Conservation (phyloP, 2,888 invertebrate genomes). For the Tethea ocularis region DNA sequence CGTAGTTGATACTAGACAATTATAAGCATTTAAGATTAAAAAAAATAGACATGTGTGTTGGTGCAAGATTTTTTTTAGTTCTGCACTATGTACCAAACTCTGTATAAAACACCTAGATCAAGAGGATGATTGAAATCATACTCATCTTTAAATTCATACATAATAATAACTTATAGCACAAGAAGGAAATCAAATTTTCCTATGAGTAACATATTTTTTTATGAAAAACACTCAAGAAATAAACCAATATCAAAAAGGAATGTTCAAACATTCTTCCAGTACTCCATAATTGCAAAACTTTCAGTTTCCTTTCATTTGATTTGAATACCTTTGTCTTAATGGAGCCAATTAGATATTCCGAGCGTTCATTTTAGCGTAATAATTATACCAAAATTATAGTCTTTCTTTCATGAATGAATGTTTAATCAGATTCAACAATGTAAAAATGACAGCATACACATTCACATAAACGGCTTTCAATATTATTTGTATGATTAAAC, state of each 20-base stretch:
- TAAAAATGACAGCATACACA: too few species aligned
- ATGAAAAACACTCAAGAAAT: not conserved
- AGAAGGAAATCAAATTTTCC: not conserved
- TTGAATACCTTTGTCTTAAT: not conserved
- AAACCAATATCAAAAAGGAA: not conserved
- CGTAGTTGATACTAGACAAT: not conserved
- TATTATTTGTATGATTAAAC: not conserved
- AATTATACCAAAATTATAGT: not conserved
- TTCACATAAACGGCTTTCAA: not conserved
- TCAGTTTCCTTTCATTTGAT: not conserved
- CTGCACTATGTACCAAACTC: too few species aligned
- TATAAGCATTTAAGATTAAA: not conserved
- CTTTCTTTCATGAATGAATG: too few species aligned
- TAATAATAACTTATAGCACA: not conserved
- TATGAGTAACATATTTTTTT: not conserved
- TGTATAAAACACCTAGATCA: too few species aligned
- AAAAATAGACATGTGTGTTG: too few species aligned
- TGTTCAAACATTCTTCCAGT: not conserved
- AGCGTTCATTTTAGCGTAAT: not conserved
- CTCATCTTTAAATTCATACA: not conserved
- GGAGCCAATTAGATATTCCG: not conserved
- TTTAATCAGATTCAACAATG: too few species aligned
- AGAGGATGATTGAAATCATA: too few species aligned
- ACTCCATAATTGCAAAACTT: not conserved
- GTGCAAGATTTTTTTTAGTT: too few species aligned